A percentile compares a stretch with the other conserved stretches of the same genome.
These are phyloP conservation scores for Chaetodon trifascialis DNA, from an alignment of 2,113 vertebrate species.

Conservation along the genomic window DNA sequence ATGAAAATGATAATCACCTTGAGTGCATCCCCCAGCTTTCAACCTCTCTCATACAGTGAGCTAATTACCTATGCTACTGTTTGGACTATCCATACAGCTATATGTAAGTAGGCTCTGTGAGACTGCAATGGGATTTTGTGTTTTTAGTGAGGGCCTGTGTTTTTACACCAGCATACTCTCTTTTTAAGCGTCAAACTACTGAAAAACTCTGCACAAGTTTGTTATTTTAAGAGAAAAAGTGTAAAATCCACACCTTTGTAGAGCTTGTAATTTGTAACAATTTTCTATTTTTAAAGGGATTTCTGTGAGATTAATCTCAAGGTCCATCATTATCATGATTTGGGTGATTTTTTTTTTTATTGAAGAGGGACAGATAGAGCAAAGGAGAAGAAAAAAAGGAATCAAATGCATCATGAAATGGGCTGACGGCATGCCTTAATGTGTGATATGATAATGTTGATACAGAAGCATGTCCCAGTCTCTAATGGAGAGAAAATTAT, in stretches of 20 bases:
- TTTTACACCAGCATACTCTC: not conserved
- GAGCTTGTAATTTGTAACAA: not conserved
- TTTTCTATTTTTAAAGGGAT: not conserved
- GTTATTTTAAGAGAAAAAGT: not conserved
- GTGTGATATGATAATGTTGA: constrained; percentile 70
- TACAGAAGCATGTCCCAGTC: constrained; percentile 51
- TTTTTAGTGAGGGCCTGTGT: constrained; percentile 1
- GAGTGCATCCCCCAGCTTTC: constrained; percentile 58
- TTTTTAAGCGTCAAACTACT: constrained; percentile 3
- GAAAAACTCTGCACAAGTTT: constrained; percentile 16
- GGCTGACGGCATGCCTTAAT: constrained; percentile 53
- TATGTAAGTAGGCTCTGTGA: constrained; percentile 19
- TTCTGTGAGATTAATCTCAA: not conserved
- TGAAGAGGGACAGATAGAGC: not conserved
- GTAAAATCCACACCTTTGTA: not conserved
- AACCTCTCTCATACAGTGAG: constrained; percentile 59
- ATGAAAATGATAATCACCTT: constrained; percentile 73
- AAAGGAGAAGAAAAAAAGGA: not conserved
- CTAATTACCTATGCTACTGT: constrained; percentile 64
- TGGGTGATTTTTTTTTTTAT: not conserved
- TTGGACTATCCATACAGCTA: constrained; percentile 43
- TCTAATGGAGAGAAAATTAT: constrained; percentile 75
- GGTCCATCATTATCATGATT: constrained; percentile 13
- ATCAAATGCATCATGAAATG: constrained; percentile 42
- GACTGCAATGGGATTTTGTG: not conserved